Conservation (phyloP, 2,888 invertebrate genomes). For the Nemurella pictetii region DNA sequence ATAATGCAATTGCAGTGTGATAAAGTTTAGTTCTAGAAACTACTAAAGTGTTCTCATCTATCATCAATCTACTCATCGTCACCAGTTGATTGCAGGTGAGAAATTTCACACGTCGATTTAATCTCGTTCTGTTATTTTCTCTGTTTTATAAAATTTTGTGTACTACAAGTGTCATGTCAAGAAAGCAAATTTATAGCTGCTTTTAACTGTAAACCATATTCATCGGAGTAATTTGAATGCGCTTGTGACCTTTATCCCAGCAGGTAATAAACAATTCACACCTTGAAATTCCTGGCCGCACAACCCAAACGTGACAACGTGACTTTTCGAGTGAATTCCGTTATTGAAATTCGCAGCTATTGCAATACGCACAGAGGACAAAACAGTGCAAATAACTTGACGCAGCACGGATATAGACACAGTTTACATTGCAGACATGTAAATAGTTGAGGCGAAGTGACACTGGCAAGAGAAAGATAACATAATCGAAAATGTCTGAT, state of each 20-base stretch:
- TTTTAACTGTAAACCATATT: not conserved
- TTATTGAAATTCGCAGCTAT: not conserved
- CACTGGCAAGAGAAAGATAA: too few species aligned
- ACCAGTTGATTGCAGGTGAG: too few species aligned
- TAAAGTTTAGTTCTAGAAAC: not conserved
- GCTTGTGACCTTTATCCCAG: not conserved
- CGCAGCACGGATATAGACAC: not conserved
- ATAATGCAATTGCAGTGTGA: not conserved
- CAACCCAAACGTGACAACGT: not conserved
- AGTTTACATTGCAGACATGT: not conserved
- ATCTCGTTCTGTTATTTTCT: not conserved
- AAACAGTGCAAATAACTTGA: not conserved
- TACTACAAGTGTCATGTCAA: not conserved
- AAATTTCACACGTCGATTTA: not conserved
- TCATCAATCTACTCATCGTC: not conserved
- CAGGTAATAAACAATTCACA: not conserved
- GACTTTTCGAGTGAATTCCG: not conserved
- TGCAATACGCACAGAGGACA: not conserved
- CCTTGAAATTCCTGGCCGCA: not conserved
- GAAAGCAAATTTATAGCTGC: not conserved
- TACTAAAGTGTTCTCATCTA: too few species aligned
- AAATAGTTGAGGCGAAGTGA: not conserved
- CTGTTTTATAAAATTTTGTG: not conserved
- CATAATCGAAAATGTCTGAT: too few species aligned
- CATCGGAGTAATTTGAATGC: not conserved